These are phyloP conservation scores for Potamilus streckersoni DNA, from an alignment of 1,140 invertebrate genomes.

Conservation along the genomic window DNA sequence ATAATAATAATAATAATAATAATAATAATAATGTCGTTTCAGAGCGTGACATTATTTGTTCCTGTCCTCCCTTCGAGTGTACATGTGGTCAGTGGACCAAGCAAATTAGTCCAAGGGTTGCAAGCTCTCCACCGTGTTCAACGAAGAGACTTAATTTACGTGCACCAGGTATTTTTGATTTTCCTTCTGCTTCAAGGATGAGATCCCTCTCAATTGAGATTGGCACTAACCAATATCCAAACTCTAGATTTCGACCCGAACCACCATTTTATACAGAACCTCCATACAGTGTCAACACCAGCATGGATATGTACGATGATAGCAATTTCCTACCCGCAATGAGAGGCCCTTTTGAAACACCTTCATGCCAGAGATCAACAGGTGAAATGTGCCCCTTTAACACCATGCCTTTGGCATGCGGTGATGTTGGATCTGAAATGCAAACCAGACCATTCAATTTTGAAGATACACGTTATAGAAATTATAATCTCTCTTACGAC, in stretches of 20 bases:
- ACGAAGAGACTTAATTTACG: slow-evolving; percentile 24
- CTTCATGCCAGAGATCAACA: slow-evolving; percentile 4
- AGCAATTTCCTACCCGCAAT: slow-evolving; percentile 1
- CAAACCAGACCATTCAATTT: no score
- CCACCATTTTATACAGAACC: slow-evolving; percentile 3
- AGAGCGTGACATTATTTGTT: slow-evolving; percentile 63
- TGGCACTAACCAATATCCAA: slow-evolving; percentile 37
- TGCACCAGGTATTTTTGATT: slow-evolving; percentile 17
- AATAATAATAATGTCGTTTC: slow-evolving; percentile 17
- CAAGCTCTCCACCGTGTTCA: slow-evolving; percentile 21
- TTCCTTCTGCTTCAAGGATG: slow-evolving; percentile 22
- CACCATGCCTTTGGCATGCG: no score
- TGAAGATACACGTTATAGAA: no score
- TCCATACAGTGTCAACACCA: slow-evolving; percentile 4
- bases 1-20: no score
- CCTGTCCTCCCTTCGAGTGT: slow-evolving; percentile 68
- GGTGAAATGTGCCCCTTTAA: no score
- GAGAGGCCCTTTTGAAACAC: slow-evolving; percentile 5
- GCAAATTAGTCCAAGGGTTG: slow-evolving; percentile 24
- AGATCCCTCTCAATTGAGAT: slow-evolving; percentile 32
- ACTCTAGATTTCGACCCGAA: slow-evolving; percentile 27
- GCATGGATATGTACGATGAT: slow-evolving; percentile 3
- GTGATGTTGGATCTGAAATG: no score
- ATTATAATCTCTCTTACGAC: no score
- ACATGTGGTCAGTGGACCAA: slow-evolving; percentile 48